These are phyloP conservation scores for Acinonyx jubatus DNA, from an alignment of 2,113 vertebrate genomes.

Conservation along the genomic window DNA sequence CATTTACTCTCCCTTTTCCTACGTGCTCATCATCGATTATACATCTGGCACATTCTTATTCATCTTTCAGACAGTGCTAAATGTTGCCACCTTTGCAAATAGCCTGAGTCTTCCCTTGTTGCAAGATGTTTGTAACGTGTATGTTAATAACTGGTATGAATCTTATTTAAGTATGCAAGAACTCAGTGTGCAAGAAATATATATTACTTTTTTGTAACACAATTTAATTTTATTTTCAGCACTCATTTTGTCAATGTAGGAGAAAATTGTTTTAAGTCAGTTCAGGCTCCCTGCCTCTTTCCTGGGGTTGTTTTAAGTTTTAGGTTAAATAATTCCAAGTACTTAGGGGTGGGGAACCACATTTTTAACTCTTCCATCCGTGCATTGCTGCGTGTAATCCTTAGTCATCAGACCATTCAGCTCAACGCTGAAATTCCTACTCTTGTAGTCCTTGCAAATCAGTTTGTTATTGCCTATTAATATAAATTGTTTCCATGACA, in stretches of 20 bases:
- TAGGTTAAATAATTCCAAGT: not conserved
- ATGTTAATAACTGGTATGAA: not conserved
- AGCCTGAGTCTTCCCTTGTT: not conserved
- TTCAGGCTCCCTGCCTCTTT: not conserved
- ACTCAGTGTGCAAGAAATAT: not conserved
- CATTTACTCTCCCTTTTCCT: not conserved
- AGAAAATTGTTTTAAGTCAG: not conserved
- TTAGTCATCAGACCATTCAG: not conserved
- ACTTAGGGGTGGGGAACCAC: not conserved
- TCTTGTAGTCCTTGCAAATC: not conserved
- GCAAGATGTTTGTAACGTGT: not conserved
- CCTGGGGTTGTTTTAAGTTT: not conserved
- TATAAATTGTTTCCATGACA: not conserved
- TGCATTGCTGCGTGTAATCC: not conserved
- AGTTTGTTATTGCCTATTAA: not conserved
- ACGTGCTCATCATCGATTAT: not conserved
- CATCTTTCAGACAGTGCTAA: not conserved
- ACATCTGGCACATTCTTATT: not conserved
- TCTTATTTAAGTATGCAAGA: not conserved
- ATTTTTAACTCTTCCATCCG: not conserved
- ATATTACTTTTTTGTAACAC: not conserved
- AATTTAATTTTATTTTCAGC: slow-evolving; percentile 7
- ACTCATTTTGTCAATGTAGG: not conserved
- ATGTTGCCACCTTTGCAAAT: not conserved
- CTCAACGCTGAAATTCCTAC: not conserved